Base-by-base conservation (phyloP, 2,888 invertebrate species). In the Andrena hattorfiana region DNA sequence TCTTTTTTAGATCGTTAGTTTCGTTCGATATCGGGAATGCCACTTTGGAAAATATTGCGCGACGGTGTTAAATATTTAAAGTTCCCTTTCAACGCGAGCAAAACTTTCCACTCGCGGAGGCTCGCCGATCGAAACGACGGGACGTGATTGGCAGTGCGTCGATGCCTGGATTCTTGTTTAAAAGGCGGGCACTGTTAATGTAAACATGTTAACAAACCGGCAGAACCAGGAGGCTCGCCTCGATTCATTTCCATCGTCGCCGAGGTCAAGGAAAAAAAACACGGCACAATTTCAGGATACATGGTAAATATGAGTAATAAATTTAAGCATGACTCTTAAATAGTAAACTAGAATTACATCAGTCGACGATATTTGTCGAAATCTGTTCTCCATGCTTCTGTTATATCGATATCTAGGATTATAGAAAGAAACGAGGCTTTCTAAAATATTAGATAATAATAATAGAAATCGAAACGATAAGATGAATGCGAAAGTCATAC, bases 131-230 rank as follows among this genome's bases (percentile, higher is more conserved):
- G 2, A 26, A 63, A 75, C 69, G 51, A 72, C 59, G 69, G 74
- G 68, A 68, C 56, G 3, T 10, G 62, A 77, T 73, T 81, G 54
- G 60, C 30, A 26, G n/a, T 74, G 74, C 70, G 66, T 69, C 71
- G 48, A 5, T 7, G 48, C 0, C 10, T 62, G 35, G 28, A 67
- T 70, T 82, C 72, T 59, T 26, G 64, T 82, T 71, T 76, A 28
- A 70, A 48, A 69, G 26, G 48, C 26, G 20, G n/a, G 26, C 30
- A 54, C 49, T 54, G 59, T 54, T 75, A 64, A 72, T 80, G 89
- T 80, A 84, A 89, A 87, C 85, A 91, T 90, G 90, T 73, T 90
- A 91, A 91, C 89, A 71, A 90, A 92, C 89, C 75, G 77, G 91
- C 87, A 87, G 69, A 87, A 90, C 89, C 82, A 77, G 87, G 89